Evolutionary conservation across 2,888 invertebrate genomes (phyloP), one percentile per base, ranked within the genome.

Genomic region (Cecidostiba fungosa): DNA sequence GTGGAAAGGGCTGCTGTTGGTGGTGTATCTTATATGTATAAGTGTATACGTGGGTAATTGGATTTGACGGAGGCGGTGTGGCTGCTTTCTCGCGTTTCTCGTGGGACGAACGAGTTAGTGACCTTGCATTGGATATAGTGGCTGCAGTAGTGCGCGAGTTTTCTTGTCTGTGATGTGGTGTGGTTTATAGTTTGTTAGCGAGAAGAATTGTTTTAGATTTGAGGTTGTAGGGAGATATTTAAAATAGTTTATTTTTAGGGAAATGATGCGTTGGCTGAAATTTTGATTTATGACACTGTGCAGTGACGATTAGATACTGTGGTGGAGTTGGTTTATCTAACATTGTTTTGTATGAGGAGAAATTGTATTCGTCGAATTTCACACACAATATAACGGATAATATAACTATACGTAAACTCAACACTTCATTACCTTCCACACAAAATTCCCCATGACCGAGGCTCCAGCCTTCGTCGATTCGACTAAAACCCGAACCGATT

Each of bases 391-490:
- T 8, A 39, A 5, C 39, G 8, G 6, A 8, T 39, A 39, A 10
- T 39, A 1, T 6, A 39, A 39, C 39, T 39, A 39, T 39, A 39
- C 0, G 39, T 39, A 39, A 43, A 43, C 43, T 43, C 1, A 43
- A 43, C 43, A 43, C 43, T 43, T 12, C 12, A 12, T 76, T 85
- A 85, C 82, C 82, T 85, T 82, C 12, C 77, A 74, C 69, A 85
- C 73, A 16, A 77, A 85, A 59, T 85, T 85, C 23, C 82, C 85
- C 82, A 85, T 85, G 80, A 72, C 43, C 26, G 23, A 8, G 16
- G 23, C 66, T 59, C 54, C 47, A 16, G 36, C n/a, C 26, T 19
- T 74, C 80, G 50, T 3, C 77, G 26, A 23, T 16, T 10, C n/a
- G 16, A 50, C 39, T 74, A 69, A n/a, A n/a, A 23, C 14, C 26